Conservation (phyloP, 2,888 invertebrate genomes). For the Microdon myrmicae region DNA sequence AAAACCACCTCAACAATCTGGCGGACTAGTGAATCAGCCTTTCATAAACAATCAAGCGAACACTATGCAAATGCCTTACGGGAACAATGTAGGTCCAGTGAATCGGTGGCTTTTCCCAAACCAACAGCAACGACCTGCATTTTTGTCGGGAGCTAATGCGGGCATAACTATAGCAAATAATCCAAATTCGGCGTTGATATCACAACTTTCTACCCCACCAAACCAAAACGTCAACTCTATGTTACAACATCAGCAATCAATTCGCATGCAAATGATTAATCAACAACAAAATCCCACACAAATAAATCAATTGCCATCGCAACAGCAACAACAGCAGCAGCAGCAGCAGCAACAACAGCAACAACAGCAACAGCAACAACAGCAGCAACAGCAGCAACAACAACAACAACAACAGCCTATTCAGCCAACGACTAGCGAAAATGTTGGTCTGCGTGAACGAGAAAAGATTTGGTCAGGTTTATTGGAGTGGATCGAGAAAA, state of each 20-base stretch:
- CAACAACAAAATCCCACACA: slow-evolving; percentile 67
- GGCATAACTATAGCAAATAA: slow-evolving; percentile 59
- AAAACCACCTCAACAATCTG: slow-evolving; percentile 21
- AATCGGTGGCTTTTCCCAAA: slow-evolving; percentile 50
- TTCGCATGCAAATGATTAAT: slow-evolving; percentile 63
- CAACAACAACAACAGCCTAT: slow-evolving; percentile 50
- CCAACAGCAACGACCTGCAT: slow-evolving; percentile 51
- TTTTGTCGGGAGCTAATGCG: slow-evolving; percentile 23
- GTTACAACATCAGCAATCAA: slow-evolving; percentile 58
- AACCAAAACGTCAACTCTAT: slow-evolving; percentile 62
- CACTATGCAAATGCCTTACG: slow-evolving; percentile 60
- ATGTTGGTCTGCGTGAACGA: slow-evolving; percentile 56
- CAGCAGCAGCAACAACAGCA: slow-evolving; percentile 56
- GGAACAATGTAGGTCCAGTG: slow-evolving; percentile 57
- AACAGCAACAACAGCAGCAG: slow-evolving; percentile 50
- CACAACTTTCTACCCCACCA: slow-evolving; percentile 73
- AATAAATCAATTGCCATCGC: slow-evolving; percentile 58
- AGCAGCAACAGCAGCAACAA: slow-evolving; percentile 55
- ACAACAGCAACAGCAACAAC: slow-evolving; percentile 57
- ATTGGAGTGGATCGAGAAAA: slow-evolving; percentile 94
- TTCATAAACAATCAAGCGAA: slow-evolving; percentile 63
- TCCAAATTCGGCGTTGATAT: slow-evolving; percentile 70
- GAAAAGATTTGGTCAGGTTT: slow-evolving; percentile 79
- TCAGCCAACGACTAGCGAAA: slow-evolving; percentile 47
- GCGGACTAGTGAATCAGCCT: slow-evolving; percentile 51